Evolutionary conservation across 2,888 invertebrate genomes (phyloP), one percentile per base, ranked within the genome.

Genomic region (Hirtodrosophila trivittata): DNA sequence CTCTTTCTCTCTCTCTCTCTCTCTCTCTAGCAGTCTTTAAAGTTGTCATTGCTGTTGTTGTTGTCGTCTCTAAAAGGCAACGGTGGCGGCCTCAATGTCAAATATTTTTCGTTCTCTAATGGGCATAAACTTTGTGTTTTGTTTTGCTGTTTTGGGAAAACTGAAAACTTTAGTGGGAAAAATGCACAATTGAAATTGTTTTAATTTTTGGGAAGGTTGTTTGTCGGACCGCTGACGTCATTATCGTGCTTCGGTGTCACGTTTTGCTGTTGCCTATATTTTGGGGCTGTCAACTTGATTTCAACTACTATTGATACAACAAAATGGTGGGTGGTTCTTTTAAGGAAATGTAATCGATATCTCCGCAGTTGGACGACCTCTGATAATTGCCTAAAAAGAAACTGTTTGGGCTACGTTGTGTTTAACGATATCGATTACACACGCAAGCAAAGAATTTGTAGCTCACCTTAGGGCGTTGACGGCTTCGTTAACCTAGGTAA

Each of bases 61-160:
- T 45, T 49, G 37, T 38, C 14, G 16, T 43, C 66, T 76, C 16
- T 62, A 85, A 66, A 86, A 67, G 80, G 80, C 59, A 66, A 72
- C 45, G 56, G 46, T 13, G 32, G 7, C 38, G 54, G 57, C 47
- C 63, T 74, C 82, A 82, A 75, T 82, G 82, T 81, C 68, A 73
- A 82, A 86, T 77, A 75, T 80, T 81, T 80, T 67, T 58, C 77
- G 66, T 59, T 85, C 59, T 76, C 72, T 83, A 80, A 76, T 78
- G 65, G 86, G 60, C 63, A 75, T 73, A 33, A 26, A 14, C 12
- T 46, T 62, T 38, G 26, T 49, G 9, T 13, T 55, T 3, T 5
- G 37, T 30, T 37, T 45, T 38, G 13, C 16, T 30, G 8, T 55
- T 56, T 43, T 47, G 32, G 38, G 13, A 30, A 69, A 21, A 21